Evolutionary conservation across 2,888 invertebrate genomes (phyloP).

Genomic region (Heliconius ismenius): DNA sequence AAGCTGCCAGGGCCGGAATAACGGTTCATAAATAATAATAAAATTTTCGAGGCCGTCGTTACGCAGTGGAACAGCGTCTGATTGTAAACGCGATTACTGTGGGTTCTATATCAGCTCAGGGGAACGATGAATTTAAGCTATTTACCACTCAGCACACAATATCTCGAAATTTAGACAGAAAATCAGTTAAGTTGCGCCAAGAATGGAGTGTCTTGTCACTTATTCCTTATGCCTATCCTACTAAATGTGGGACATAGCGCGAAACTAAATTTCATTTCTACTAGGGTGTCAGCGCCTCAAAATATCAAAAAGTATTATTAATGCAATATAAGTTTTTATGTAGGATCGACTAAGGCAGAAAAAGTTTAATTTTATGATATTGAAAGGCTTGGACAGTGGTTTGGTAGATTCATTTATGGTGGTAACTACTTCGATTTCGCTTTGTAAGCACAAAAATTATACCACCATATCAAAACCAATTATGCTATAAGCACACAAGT

Average conservation of each 20-base stretch:
- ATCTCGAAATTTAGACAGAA: neutral
- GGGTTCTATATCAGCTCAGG: neutral
- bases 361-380: neutral
- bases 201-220: neutral
- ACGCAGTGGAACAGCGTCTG: too few relatives aligned
- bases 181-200: neutral
- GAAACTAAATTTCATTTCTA: slow-evolving; percentile 19
- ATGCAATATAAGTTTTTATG: slow-evolving; percentile 24
- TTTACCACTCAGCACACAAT: neutral
- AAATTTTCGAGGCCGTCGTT: neutral
- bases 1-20: slow-evolving; percentile 10
- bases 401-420: neutral
- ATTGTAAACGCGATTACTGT: neutral
- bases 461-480: neutral
- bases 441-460: too few relatives aligned
- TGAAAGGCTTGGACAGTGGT: neutral
- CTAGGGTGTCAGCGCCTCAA: slow-evolving; percentile 13
- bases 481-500: neutral
- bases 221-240: too few relatives aligned
- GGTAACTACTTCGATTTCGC: neutral
- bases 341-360: slow-evolving; percentile 6
- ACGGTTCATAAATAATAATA: slow-evolving; percentile 18
- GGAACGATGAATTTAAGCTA: neutral
- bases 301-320: slow-evolving; percentile 24
- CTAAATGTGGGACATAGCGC: neutral